Percentiles rank a stretch among this genome's conserved stretches.
Evolutionary conservation across 30 jellyfish, hydroid and myxozoan genomes (phyloP).

Genomic region (Aurelia aurita): DNA sequence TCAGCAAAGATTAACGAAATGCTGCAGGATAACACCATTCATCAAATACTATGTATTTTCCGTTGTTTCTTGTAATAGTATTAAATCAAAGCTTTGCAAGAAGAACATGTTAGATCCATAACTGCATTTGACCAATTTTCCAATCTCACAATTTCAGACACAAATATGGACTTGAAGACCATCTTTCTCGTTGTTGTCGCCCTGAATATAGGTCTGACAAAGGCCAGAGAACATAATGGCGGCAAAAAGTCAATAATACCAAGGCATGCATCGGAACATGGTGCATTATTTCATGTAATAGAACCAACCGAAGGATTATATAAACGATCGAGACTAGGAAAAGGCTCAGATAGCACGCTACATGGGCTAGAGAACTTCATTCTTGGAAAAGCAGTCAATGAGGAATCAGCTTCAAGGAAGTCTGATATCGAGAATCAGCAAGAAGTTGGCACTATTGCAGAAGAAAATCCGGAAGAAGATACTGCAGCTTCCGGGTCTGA

Average conservation of each 20-base stretch:
- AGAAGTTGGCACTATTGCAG: conserved; percentile 42
- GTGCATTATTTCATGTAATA: conserved; percentile 5
- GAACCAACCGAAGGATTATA: conserved; percentile 38
- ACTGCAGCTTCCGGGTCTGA: conserved; percentile 4
- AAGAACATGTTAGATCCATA: too few relatives aligned
- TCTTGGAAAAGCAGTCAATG: conserved; percentile 13
- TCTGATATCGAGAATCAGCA: conserved; percentile 49
- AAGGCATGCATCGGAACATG: conserved; percentile 56
- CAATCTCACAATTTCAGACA: not conserved
- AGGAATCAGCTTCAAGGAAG: conserved; percentile 12
- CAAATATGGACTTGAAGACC: not conserved
- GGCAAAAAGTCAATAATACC: conserved; percentile 58
- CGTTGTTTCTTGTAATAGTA: too few relatives aligned
- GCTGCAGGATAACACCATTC: too few relatives aligned
- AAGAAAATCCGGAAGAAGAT: not conserved
- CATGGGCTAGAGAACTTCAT: conserved; percentile 49
- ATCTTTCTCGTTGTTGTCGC: not conserved
- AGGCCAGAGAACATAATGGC: conserved; percentile 19
- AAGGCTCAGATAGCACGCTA: conserved; percentile 5
- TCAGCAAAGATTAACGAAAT: too few relatives aligned
- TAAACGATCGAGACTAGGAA: conserved; percentile 42
- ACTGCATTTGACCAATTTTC: too few relatives aligned
- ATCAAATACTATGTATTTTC: too few relatives aligned
- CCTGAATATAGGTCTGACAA: conserved; percentile 5
- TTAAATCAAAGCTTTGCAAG: too few relatives aligned